Percentiles rank a stretch among this genome's conserved stretches.
phyloP scores from a whole-genome alignment of 2,888 invertebrate genomes.

The Branchellion lobata region DNA sequence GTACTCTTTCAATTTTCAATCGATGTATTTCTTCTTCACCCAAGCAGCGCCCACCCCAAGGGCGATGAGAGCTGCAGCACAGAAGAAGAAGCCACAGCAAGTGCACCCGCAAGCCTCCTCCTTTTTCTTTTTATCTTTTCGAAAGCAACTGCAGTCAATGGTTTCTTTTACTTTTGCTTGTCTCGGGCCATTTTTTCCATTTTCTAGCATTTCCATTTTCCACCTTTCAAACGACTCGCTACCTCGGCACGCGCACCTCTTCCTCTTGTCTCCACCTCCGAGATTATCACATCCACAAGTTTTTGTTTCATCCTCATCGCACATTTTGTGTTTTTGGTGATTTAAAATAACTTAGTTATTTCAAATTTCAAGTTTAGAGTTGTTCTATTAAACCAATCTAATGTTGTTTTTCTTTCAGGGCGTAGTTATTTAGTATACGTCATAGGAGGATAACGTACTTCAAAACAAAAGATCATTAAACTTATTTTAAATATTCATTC shows the following conservation, averaged over 20 bases:
- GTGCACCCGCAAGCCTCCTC: constrained; percentile 19
- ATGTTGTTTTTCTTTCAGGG: too few relatives aligned
- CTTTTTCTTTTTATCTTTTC: constrained; percentile 7
- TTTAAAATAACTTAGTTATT: too few relatives aligned
- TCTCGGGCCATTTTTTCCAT: neutral
- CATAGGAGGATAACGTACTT: too few relatives aligned
- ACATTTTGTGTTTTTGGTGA: neutral
- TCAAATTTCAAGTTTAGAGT: too few relatives aligned
- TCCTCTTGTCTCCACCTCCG: neutral
- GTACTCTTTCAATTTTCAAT: constrained; percentile 15
- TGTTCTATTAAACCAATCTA: too few relatives aligned
- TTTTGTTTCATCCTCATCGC: constrained; percentile 3
- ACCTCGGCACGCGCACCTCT: constrained; percentile 15
- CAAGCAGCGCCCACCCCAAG: constrained; percentile 29
- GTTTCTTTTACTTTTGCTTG: neutral
- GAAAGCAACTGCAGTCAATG: neutral
- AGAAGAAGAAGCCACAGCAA: constrained; percentile 28
- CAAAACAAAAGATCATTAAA: too few relatives aligned
- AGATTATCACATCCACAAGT: neutral
- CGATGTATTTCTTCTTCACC: constrained; percentile 39
- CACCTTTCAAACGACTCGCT: constrained; percentile 30
- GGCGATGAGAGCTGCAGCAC: constrained; percentile 34
- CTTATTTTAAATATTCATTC: too few relatives aligned
- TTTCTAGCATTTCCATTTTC: constrained; percentile 38
- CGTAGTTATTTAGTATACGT: too few relatives aligned